Evolutionary conservation across 2,888 invertebrate genomes (phyloP).

Genomic region (Agrotis exclamationis): DNA sequence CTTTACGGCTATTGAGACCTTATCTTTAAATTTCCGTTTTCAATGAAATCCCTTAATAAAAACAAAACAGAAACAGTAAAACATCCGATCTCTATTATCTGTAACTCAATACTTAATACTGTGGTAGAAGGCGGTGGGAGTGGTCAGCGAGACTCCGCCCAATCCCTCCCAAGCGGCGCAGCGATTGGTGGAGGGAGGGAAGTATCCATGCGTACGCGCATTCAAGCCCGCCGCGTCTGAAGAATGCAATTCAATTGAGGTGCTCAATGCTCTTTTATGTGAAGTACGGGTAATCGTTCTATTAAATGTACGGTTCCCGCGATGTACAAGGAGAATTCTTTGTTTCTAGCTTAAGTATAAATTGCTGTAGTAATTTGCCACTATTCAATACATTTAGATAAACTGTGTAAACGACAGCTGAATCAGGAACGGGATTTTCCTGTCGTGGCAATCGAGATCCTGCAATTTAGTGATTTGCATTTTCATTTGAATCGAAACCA

Average conservation of each 20-base stretch:
- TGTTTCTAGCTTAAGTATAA: constrained; percentile 58
- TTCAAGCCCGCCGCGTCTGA: constrained; percentile 68
- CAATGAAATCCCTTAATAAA: constrained; percentile 76
- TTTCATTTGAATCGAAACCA: no score
- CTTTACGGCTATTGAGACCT: constrained; percentile 70
- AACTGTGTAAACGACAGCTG: constrained; percentile 41
- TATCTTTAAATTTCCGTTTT: constrained; percentile 74
- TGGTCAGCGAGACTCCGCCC: constrained; percentile 72
- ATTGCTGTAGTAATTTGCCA: constrained; percentile 46
- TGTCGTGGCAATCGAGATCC: constrained; percentile 35
- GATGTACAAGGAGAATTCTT: constrained; percentile 50
- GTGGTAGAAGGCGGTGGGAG: constrained; percentile 83
- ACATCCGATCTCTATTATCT: constrained; percentile 81
- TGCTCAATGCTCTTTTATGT: constrained; percentile 80
- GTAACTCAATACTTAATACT: constrained; percentile 82
- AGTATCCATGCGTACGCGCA: constrained; percentile 80
- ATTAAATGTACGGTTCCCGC: constrained; percentile 65
- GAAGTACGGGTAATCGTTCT: constrained; percentile 78
- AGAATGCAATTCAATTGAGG: constrained; percentile 85
- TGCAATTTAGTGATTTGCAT: constrained; percentile 22
- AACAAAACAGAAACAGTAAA: constrained; percentile 71
- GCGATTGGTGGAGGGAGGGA: constrained; percentile 78
- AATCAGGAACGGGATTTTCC: constrained; percentile 48
- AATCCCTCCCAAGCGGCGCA: constrained; percentile 68
- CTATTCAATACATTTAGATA: constrained; percentile 56